Conservation (phyloP, 2,797 vertebrate genomes). For the Macroramphosus scolopax region DNA sequence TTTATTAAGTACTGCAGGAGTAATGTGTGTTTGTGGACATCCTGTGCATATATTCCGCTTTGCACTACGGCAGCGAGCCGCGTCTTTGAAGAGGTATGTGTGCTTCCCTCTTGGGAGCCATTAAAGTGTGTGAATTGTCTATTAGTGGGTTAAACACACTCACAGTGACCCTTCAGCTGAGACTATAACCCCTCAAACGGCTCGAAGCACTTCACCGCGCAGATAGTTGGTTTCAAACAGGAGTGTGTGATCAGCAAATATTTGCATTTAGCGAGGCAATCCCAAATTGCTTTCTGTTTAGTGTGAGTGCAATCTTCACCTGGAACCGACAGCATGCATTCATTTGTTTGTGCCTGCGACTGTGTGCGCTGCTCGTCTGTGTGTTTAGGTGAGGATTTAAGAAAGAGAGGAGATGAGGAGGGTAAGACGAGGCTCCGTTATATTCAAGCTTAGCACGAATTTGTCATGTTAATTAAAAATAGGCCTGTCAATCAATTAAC, state of each 20-base stretch:
- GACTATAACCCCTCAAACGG: constrained; percentile 15
- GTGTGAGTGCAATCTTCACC: constrained; percentile 13
- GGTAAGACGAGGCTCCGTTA: too few relatives aligned
- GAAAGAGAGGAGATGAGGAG: constrained; percentile 2
- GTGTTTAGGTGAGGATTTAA: constrained; percentile 17
- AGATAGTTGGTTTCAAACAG: constrained; percentile 7
- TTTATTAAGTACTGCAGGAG: too few relatives aligned
- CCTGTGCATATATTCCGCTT: constrained; percentile 1
- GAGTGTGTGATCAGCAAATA: constrained; percentile 14
- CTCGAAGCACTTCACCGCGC: not conserved
- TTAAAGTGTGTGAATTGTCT: constrained; percentile 38
- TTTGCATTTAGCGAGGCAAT: not conserved
- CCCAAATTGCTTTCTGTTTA: constrained; percentile 25
- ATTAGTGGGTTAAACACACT: constrained; percentile 50
- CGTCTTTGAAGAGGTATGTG: constrained; percentile 27
- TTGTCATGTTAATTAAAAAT: constrained; percentile 38
- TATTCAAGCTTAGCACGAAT: constrained; percentile 2
- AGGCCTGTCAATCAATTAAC: not conserved
- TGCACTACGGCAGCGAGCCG: constrained; percentile 5
- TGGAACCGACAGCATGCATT: constrained; percentile 23
- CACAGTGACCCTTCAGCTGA: constrained; percentile 22
- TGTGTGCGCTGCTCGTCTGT: constrained; percentile 3
- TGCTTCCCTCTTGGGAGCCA: constrained; percentile 32
- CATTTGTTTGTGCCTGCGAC: constrained; percentile 12
- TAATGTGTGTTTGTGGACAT: not conserved